Evolutionary conservation across 2,888 invertebrate genomes (phyloP), one percentile per base, ranked within the genome.

Genomic region (Apoderus coryli): DNA sequence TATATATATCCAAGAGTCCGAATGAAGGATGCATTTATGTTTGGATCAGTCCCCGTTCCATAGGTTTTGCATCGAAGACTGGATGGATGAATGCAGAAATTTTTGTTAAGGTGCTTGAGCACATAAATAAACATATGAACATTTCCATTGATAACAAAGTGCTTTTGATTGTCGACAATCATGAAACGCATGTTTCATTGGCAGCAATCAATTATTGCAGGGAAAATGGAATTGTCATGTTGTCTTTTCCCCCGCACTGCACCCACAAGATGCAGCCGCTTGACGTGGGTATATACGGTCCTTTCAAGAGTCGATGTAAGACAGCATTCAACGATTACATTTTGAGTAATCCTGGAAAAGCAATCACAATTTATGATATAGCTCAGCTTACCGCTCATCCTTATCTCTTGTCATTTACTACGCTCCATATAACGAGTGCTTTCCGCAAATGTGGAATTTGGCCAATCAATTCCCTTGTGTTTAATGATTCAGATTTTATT

Each of bases 301-400:
- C 37, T 6, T 30, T 35, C 10, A 37, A 39, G 10, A 33, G 23
- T 15, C 30, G 14, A 14, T 7, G 33, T n/a, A 27, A 25, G 27
- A 29, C 19, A 7, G 30, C 32, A n/a, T 12, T 14, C 5, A 29
- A 35, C 32, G 25, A 12, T 4, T 40, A 37, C 38, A 33, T 40
- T 30, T n/a, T 22, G 10, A 34, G 19, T 29, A 34, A 40, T 32
- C 19, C 40, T 4, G 42, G 37, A 2, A 37, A 40, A 22, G 29
- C 19, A 4, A 38, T 38, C 14, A 38, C 38, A n/a, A 37, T 40
- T 16, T 37, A 36, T 27, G 35, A 39, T 23, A 35, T 40, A 14
- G 33, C 37, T 12, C 27, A 24, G 22, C 37, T 41, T 22, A 33
- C 33, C 10, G 15, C 14, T 4, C 16, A 24, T 19, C 12, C 41